Evolutionary conservation across 2,797 vertebrate species (phyloP), one percentile per base, ranked within the genome.

Genomic region (Diceros bicornis): DNA sequence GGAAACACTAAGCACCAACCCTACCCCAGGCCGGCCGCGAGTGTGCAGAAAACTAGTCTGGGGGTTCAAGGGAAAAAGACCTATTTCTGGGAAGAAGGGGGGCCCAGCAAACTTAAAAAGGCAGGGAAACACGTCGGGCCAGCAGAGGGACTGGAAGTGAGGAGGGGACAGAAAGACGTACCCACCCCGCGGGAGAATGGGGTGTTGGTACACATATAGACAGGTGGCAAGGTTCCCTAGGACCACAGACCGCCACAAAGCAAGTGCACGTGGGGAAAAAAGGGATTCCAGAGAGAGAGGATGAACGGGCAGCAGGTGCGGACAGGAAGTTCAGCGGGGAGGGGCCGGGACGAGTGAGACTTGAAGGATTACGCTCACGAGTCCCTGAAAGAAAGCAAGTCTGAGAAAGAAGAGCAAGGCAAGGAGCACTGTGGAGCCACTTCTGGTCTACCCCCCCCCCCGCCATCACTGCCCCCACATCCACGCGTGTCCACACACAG

Each of bases 271-370:
- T 55, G 44, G 52, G 7, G 29, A 27, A n/a, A 62, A 23, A 71
- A 8, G 11, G 7, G 12, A 79, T 47, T 86, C 12, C 21, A 37
- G 1, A 37, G 17, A 55, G 11, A 20, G 13, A n/a, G 34, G 50
- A 20, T 2, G 68, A n/a, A 27, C 5, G 11, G 8, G 32, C 7
- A 4, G 25, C 20, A 50, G 64, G 18, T 59, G 72, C 34, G 6
- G 17, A 62, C 37, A 55, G 21, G n/a, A 86, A 62, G 66, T 66
- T 94, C 84, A 71, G 7, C 55, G 6, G 12, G 29, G 2, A 47
- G 0, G 1, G 17, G 2, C 18, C 20, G 0, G 1, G 1, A 16
- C 10, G 1, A 1, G 10, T 21, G 13, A 37, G 12, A 85, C 79
- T 16, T n/a, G 4, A 50, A 74, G 11, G 34, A 18, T 34, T 23